Conservation (phyloP, 1,140 invertebrate species). For the Mya arenaria region DNA sequence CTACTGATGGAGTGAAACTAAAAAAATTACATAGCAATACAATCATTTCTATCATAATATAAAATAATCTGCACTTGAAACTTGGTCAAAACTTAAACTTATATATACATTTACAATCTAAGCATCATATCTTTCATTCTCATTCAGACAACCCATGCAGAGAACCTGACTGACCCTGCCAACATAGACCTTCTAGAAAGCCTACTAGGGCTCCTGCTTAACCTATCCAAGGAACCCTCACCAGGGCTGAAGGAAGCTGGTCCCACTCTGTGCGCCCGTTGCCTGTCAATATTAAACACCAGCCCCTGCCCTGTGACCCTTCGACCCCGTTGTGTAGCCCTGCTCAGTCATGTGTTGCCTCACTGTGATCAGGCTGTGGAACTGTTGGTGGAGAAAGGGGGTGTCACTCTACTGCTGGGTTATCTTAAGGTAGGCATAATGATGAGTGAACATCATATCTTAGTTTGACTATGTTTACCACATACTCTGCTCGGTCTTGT, state of each 20-base stretch:
- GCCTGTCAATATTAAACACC: constrained; percentile 15
- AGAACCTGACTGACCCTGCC: background rate
- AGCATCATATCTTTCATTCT: too few relatives aligned
- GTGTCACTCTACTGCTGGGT: constrained; percentile 14
- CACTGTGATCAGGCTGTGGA: constrained; percentile 39
- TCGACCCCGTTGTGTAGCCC: background rate
- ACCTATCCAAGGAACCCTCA: constrained; percentile 25
- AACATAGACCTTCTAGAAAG: constrained; percentile 35
- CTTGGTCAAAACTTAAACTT: too few relatives aligned
- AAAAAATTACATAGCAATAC: too few relatives aligned
- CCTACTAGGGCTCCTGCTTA: constrained; percentile 31
- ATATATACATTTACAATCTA: too few relatives aligned
- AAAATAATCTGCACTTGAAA: too few relatives aligned
- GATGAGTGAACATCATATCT: too few relatives aligned
- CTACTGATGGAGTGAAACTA: too few relatives aligned
- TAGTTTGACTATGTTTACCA: too few relatives aligned
- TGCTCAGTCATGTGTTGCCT: constrained; percentile 46
- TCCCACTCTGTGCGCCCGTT: constrained; percentile 22
- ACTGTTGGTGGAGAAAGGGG: constrained; percentile 35
- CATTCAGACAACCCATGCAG: constrained; percentile 17
- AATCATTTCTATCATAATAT: too few relatives aligned
- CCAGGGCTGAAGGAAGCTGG: constrained; percentile 12
- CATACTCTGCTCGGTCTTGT: too few relatives aligned
- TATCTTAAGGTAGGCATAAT: constrained; percentile 38
- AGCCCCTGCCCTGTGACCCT: background rate